Evolutionary conservation across 2,113 vertebrate genomes (phyloP).

Genomic region (Dasyurus viverrinus): DNA sequence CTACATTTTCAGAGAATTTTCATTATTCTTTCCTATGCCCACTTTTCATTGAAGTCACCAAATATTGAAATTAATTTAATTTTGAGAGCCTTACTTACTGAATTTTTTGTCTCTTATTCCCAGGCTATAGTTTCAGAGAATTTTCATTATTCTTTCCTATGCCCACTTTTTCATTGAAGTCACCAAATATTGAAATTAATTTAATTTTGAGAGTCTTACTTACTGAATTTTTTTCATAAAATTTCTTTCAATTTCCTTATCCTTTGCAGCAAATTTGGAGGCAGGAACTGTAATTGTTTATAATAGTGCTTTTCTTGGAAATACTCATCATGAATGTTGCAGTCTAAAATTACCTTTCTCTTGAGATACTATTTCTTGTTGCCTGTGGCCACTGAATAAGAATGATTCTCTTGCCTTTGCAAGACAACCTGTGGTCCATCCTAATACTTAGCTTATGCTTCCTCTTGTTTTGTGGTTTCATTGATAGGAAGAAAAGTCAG

Average conservation of each 20-base stretch:
- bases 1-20: not conserved
- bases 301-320: not conserved
- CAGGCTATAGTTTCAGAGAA: not conserved
- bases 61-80: not conserved
- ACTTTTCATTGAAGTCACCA: not conserved
- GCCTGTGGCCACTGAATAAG: not conserved
- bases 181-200: not conserved
- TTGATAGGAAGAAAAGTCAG: not conserved
- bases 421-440: too few species aligned
- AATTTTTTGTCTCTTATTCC: too few species aligned
- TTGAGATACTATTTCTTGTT: not conserved
- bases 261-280: not conserved
- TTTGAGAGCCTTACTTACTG: not conserved
- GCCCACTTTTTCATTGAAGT: not conserved
- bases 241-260: not conserved
- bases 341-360: not conserved
- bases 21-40: not conserved
- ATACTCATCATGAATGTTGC: too few species aligned
- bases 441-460: not conserved
- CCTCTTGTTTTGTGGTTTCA: not conserved
- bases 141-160: not conserved
- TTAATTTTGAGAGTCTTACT: not conserved
- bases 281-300: not conserved
- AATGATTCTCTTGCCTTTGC: not conserved
- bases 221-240: not conserved